Conservation (phyloP, 1,140 invertebrate genomes). For the Bombus sylvicola region DNA sequence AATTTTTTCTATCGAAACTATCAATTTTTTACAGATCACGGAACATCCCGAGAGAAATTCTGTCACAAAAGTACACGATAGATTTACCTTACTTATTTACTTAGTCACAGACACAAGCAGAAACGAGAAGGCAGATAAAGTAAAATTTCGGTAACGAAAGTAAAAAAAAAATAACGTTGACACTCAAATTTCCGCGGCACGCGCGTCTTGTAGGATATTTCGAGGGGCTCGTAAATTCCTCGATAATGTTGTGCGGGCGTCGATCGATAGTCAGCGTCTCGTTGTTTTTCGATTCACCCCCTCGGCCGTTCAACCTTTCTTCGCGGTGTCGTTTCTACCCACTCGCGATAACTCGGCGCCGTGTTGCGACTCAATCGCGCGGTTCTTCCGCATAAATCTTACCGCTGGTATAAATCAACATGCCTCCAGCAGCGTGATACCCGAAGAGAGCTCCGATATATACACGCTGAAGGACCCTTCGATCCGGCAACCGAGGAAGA, state of each 20-base stretch:
- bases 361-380: conserved; percentile 82
- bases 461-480: conserved; percentile 76
- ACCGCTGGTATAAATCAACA: conserved; percentile 79
- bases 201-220: neutral
- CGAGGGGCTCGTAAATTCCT: conserved; percentile 66
- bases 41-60: too few species aligned
- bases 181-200: conserved; percentile 27
- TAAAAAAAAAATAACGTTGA: neutral
- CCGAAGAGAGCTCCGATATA: conserved; percentile 68
- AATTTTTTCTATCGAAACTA: too few species aligned
- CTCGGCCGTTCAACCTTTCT: conserved; percentile 27
- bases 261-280: conserved; percentile 71
- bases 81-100: too few species aligned
- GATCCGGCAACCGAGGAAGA: conserved; percentile 77
- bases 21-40: too few species aligned
- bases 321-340: conserved; percentile 77
- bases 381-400: conserved; percentile 82
- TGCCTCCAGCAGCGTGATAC: conserved; percentile 80
- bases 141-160: neutral
- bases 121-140: neutral
- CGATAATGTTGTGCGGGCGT: conserved; percentile 61
- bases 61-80: too few species aligned
- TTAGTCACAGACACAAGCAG: neutral
- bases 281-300: conserved; percentile 54
- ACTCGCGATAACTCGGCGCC: conserved; percentile 82